Evolutionary conservation across 2,113 vertebrate genomes (phyloP).

Genomic region (Cygnus buccinator): DNA sequence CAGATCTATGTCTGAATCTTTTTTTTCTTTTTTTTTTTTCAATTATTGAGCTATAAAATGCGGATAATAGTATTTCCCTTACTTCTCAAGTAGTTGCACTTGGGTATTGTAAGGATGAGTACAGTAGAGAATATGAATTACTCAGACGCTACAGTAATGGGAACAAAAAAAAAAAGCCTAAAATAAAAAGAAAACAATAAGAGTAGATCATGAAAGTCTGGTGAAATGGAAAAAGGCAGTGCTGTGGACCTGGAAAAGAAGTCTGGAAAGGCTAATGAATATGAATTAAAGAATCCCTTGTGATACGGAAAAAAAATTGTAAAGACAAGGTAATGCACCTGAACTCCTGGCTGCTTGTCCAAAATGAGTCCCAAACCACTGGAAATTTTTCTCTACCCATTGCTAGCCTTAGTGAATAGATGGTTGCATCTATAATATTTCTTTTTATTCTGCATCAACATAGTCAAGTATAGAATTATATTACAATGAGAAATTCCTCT

Average conservation of each 20-base stretch:
- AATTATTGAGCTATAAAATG: constrained; percentile 7
- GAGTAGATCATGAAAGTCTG: background rate
- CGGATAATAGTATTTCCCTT: background rate
- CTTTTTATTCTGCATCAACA: constrained; percentile 6
- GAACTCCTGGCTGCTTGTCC: background rate
- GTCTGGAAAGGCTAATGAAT: background rate
- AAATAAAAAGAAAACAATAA: background rate
- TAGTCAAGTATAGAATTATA: background rate
- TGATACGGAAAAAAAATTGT: background rate
- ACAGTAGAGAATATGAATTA: background rate
- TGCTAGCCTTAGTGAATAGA: background rate
- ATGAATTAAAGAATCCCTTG: background rate
- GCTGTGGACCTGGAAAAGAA: background rate
- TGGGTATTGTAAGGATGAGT: background rate
- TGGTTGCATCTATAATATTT: background rate
- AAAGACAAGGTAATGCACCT: background rate
- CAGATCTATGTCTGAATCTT: background rate
- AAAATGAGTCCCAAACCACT: background rate
- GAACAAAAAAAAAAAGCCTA: background rate
- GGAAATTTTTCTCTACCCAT: background rate
- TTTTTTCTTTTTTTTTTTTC: background rate
- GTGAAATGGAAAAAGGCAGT: background rate
- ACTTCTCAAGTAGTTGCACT: background rate
- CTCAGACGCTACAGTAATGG: background rate
- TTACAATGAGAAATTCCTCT: background rate